These are phyloP conservation scores for Hydropsyche tenuis DNA, from an alignment of 1,140 invertebrate genomes.

Conservation along the genomic window DNA sequence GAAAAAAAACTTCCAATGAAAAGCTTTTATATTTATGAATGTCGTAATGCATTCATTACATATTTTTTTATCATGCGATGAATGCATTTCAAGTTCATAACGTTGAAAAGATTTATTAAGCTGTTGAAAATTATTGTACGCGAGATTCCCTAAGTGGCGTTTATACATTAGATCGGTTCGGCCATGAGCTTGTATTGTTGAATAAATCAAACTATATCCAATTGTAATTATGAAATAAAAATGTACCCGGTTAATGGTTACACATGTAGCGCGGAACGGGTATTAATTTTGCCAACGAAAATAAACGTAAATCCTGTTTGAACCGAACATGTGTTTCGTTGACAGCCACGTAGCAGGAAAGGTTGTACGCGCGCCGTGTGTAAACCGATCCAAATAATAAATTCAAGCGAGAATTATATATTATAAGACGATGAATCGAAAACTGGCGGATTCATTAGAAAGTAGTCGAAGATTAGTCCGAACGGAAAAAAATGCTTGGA, in stretches of 20 bases:
- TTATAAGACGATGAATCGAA: too few relatives aligned
- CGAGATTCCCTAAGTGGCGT: too few relatives aligned
- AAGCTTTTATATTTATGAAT: too few relatives aligned
- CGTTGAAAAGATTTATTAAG: slow-evolving; percentile 3
- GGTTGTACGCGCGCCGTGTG: not conserved
- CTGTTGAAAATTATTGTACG: not conserved
- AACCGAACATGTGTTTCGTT: slow-evolving; percentile 23
- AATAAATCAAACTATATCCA: slow-evolving; percentile 28
- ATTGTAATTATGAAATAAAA: slow-evolving; percentile 43
- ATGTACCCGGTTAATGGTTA: slow-evolving; percentile 20
- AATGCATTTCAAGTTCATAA: not conserved
- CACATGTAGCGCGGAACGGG: slow-evolving; percentile 6
- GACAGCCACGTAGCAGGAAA: slow-evolving; percentile 5
- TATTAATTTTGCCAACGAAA: slow-evolving; percentile 32
- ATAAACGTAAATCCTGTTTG: slow-evolving; percentile 22
- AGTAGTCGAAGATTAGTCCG: too few relatives aligned
- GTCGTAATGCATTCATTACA: too few relatives aligned
- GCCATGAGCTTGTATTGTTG: slow-evolving; percentile 22
- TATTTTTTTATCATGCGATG: too few relatives aligned
- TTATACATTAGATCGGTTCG: not conserved
- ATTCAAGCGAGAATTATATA: too few relatives aligned
- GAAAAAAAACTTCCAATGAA: too few relatives aligned
- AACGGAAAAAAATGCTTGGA: not conserved
- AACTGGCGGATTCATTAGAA: too few relatives aligned
- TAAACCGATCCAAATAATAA: not conserved